Conservation (phyloP, 1,140 invertebrate species). For the Orussus abietinus region DNA sequence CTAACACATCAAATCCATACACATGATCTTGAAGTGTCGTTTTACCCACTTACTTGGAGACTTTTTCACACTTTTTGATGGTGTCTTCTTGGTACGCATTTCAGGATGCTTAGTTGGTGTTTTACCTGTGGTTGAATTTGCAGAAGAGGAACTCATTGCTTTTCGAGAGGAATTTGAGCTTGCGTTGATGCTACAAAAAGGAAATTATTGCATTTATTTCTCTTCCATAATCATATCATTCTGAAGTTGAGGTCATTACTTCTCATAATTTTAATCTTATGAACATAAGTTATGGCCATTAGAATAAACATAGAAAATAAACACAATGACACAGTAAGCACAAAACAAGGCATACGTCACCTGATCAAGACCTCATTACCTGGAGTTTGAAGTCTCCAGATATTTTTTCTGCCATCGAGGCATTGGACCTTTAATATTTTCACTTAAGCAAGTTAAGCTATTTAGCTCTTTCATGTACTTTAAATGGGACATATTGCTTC, state of each 20-base stretch:
- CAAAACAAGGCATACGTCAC: too few species aligned
- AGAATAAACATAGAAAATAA: slow-evolving; percentile 2
- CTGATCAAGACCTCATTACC: slow-evolving; percentile 35
- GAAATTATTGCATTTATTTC: slow-evolving; percentile 16
- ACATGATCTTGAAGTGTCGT: too few species aligned
- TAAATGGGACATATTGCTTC: slow-evolving; percentile 74
- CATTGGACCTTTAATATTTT: slow-evolving; percentile 70
- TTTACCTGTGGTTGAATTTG: slow-evolving; percentile 40
- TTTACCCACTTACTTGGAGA: slow-evolving; percentile 56
- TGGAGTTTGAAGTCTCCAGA: slow-evolving; percentile 43
- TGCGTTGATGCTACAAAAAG: slow-evolving; percentile 32
- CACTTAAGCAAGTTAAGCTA: slow-evolving; percentile 70
- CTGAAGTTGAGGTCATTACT: too few species aligned
- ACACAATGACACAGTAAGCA: too few species aligned
- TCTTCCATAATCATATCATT: slow-evolving; percentile 1
- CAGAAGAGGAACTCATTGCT: slow-evolving; percentile 27
- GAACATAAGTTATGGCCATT: too few species aligned
- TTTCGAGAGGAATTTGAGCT: slow-evolving; percentile 37
- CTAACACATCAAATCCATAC: too few species aligned
- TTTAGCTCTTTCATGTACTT: slow-evolving; percentile 75
- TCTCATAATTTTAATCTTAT: too few species aligned
- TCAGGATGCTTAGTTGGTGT: slow-evolving; percentile 39
- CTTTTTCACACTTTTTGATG: slow-evolving; percentile 59
- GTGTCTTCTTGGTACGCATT: slow-evolving; percentile 58
- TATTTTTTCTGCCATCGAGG: slow-evolving; percentile 75